Evolutionary conservation across 2,797 vertebrate species (phyloP).

Genomic region (Cyclopterus lumpus): DNA sequence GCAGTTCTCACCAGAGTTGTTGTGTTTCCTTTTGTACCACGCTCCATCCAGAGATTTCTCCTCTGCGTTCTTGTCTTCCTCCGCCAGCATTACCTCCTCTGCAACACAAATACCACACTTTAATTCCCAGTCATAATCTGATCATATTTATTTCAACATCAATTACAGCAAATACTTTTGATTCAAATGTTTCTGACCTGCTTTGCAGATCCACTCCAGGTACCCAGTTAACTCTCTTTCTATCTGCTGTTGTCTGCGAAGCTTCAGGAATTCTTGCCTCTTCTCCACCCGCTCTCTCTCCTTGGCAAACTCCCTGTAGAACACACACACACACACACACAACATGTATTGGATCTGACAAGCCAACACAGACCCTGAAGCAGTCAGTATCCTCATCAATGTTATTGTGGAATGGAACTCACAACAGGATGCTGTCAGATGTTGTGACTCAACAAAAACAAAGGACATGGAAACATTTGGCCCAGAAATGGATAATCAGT

Average conservation of each 20-base stretch:
- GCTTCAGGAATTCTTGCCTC: constrained; percentile 94
- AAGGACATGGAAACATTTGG: too few species aligned
- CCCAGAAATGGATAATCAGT: too few species aligned
- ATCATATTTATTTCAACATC: background rate
- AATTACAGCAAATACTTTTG: background rate
- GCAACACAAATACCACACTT: constrained; percentile 50
- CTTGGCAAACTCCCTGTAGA: constrained; percentile 93
- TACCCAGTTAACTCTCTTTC: constrained; percentile 96
- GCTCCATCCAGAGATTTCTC: constrained; percentile 94
- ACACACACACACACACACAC: constrained; percentile 27
- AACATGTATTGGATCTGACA: constrained; percentile 33
- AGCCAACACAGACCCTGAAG: constrained; percentile 24
- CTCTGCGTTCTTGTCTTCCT: constrained; percentile 95
- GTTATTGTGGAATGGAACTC: too few species aligned
- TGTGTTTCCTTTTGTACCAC: constrained; percentile 81
- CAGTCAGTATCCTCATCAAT: too few species aligned
- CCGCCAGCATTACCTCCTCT: constrained; percentile 98
- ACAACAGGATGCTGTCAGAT: too few species aligned
- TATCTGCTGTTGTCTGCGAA: constrained; percentile 95
- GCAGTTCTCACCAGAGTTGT: constrained; percentile 76
- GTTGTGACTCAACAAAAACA: too few species aligned
- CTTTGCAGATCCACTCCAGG: constrained; percentile 98
- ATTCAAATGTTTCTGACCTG: constrained; percentile 74
- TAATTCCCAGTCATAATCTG: background rate
- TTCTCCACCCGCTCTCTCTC: constrained; percentile 96